Conservation (phyloP, 2,888 invertebrate genomes). For the Lithophane ornitopus region DNA sequence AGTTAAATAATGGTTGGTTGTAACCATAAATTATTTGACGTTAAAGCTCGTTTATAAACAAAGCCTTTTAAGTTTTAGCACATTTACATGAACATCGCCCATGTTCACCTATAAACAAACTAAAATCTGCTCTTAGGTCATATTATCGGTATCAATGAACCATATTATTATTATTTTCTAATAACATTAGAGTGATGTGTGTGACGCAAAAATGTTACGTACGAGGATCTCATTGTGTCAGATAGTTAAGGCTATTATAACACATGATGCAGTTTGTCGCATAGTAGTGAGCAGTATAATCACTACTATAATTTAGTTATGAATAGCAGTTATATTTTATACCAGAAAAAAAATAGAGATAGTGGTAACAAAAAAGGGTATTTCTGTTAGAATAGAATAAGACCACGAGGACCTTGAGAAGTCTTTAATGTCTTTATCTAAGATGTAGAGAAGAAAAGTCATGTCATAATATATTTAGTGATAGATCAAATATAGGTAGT, state of each 20-base stretch:
- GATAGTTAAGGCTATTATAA: conserved; percentile 13
- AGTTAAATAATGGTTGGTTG: neutral
- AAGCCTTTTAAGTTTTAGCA: neutral
- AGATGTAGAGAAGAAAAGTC: neutral
- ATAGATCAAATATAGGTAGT: neutral
- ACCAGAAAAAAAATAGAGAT: conserved; percentile 7
- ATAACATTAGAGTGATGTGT: neutral
- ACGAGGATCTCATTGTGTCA: conserved; percentile 23
- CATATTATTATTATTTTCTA: conserved; percentile 2
- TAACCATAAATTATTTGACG: neutral
- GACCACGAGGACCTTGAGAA: neutral
- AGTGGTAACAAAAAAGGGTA: too few relatives aligned
- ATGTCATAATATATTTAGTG: neutral
- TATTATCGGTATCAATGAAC: neutral
- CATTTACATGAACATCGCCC: neutral
- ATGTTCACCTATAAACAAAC: neutral
- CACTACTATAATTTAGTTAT: conserved; percentile 29
- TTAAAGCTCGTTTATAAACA: neutral
- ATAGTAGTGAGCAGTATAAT: conserved; percentile 41
- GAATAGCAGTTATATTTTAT: conserved; percentile 32
- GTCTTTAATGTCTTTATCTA: neutral
- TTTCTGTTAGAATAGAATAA: neutral
- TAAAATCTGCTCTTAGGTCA: neutral
- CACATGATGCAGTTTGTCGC: conserved; percentile 21
- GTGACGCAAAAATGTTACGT: conserved; percentile 17